phyloP scores from a whole-genome alignment of 2,797 vertebrate species.

The Sebastes diploproa region DNA sequence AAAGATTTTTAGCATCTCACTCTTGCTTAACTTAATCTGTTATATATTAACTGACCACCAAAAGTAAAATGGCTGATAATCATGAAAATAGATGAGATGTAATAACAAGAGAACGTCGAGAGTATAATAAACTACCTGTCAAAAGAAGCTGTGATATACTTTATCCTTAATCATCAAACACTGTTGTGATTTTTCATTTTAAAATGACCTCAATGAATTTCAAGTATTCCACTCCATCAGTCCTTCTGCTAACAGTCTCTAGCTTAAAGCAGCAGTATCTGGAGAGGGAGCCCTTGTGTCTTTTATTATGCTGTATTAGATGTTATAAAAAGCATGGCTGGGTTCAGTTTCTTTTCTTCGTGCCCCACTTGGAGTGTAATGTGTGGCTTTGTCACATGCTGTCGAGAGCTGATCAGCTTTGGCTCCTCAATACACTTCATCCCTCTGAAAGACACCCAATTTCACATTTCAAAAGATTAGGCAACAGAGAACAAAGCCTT shows the following conservation, averaged over 20 bases:
- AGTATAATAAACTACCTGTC: background rate
- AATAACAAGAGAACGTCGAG: background rate
- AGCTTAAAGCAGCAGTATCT: slow-evolving; percentile 20
- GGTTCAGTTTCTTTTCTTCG: slow-evolving; percentile 54
- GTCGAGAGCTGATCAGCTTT: slow-evolving; percentile 74
- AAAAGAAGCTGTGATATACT: background rate
- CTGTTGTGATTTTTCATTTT: slow-evolving; percentile 12
- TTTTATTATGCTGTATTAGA: slow-evolving; percentile 51
- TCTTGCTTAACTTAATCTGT: background rate
- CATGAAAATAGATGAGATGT: background rate
- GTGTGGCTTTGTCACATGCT: slow-evolving; percentile 75
- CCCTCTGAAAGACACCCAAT: slow-evolving; percentile 69
- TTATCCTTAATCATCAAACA: background rate
- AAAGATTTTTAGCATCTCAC: background rate
- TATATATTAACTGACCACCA: background rate
- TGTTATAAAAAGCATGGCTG: slow-evolving; percentile 50
- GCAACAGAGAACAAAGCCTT: slow-evolving; percentile 70
- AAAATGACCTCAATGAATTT: slow-evolving; percentile 37
- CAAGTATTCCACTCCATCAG: slow-evolving; percentile 9
- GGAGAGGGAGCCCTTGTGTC: slow-evolving; percentile 27
- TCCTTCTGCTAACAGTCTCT: slow-evolving; percentile 1
- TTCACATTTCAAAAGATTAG: slow-evolving; percentile 75
- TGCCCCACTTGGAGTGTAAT: slow-evolving; percentile 74
- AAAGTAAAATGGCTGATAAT: background rate
- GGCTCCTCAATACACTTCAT: slow-evolving; percentile 72